Evolutionary conservation across 2,888 invertebrate genomes (phyloP).

Genomic region (Ophion ellenae): DNA sequence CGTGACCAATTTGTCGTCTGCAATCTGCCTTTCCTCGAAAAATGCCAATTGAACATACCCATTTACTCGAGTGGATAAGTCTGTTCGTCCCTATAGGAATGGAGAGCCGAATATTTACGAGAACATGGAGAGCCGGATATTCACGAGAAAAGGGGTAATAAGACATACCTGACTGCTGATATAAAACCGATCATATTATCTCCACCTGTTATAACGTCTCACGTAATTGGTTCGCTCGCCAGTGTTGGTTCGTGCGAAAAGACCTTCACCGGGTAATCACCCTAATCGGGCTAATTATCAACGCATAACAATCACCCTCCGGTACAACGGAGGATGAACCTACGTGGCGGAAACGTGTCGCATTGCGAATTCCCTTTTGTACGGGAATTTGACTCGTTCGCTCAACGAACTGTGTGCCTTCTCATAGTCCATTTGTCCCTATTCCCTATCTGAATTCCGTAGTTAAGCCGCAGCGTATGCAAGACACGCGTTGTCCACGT

Average conservation of each 20-base stretch:
- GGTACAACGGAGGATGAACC: slow-evolving; percentile 10
- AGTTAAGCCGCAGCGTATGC: slow-evolving; percentile 3
- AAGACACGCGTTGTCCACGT: neutral
- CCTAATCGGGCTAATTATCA: slow-evolving; percentile 26
- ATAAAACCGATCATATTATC: neutral
- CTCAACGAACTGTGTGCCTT: slow-evolving; percentile 23
- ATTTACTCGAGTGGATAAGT: too few relatives aligned
- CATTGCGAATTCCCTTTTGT: slow-evolving; percentile 46
- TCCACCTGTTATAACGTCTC: neutral
- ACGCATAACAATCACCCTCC: slow-evolving; percentile 2
- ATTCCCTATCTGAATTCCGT: slow-evolving; percentile 9
- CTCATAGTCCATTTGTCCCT: neutral
- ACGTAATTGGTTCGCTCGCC: slow-evolving; percentile 6
- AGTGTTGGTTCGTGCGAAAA: neutral
- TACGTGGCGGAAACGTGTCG: neutral
- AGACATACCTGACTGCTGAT: too few relatives aligned
- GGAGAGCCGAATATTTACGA: too few relatives aligned
- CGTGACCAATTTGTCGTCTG: too few relatives aligned
- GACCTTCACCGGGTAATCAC: neutral
- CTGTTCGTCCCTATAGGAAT: too few relatives aligned
- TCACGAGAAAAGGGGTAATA: too few relatives aligned
- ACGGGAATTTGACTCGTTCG: slow-evolving; percentile 4
- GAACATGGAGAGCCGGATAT: too few relatives aligned
- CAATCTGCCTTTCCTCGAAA: too few relatives aligned
- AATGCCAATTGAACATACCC: too few relatives aligned